Conservation (phyloP, 2,888 invertebrate species). For the Tortrix viridana region DNA sequence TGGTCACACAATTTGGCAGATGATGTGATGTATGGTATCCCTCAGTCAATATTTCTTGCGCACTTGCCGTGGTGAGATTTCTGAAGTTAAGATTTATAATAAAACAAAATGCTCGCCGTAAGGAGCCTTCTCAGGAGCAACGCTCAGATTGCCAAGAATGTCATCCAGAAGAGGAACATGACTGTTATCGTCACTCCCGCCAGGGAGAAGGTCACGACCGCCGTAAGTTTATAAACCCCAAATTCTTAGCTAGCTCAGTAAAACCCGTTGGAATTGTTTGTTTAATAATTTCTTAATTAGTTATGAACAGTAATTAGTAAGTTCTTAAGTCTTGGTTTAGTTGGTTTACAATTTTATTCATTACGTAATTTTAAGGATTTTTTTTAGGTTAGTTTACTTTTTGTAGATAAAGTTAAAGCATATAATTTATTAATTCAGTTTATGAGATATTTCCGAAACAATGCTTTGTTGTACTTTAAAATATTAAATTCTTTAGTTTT, state of each 20-base stretch:
- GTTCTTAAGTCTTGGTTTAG: conserved; percentile 8
- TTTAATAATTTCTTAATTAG: background rate
- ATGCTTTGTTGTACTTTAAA: no score
- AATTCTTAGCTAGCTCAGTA: background rate
- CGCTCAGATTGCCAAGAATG: conserved; percentile 63
- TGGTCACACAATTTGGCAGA: background rate
- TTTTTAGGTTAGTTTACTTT: conserved; percentile 40
- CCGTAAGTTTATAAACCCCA: conserved; percentile 54
- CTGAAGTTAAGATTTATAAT: conserved; percentile 35
- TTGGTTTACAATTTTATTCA: conserved; percentile 30
- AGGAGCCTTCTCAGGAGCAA: conserved; percentile 64
- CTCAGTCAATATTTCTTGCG: conserved; percentile 24
- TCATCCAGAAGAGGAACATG: conserved; percentile 69
- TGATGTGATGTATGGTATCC: conserved; percentile 20
- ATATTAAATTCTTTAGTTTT: no score
- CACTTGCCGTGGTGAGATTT: conserved; percentile 33
- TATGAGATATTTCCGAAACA: no score
- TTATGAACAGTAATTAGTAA: conserved; percentile 5
- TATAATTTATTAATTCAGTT: no score
- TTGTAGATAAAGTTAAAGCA: background rate
- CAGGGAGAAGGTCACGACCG: conserved; percentile 63
- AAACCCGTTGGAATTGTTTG: conserved; percentile 14
- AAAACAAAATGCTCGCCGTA: conserved; percentile 66
- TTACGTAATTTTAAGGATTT: conserved; percentile 49
- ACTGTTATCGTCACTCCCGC: conserved; percentile 63